Conservation (phyloP, 1,140 invertebrate species). For the Metaphire vulgaris region DNA sequence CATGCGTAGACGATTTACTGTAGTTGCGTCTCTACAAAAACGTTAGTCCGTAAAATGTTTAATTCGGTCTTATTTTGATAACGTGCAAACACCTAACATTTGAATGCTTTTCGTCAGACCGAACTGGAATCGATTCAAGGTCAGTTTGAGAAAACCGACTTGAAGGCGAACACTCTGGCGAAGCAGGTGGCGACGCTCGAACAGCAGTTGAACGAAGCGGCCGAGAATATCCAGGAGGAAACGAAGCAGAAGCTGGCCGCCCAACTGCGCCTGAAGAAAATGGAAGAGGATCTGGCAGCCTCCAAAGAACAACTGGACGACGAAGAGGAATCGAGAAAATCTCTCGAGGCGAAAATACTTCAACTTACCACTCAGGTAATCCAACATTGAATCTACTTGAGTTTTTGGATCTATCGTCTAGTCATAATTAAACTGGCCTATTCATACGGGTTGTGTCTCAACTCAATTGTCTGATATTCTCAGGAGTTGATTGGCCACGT, state of each 20-base stretch:
- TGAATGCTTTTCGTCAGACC: constrained; percentile 32
- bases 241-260: constrained; percentile 84
- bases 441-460: too few species aligned
- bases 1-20: too few species aligned
- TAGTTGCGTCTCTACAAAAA: too few species aligned
- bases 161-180: constrained; percentile 37
- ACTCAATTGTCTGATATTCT: too few species aligned
- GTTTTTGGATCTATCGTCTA: constrained; percentile 35
- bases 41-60: too few species aligned
- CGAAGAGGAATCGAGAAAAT: constrained; percentile 81
- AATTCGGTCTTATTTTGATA: too few species aligned
- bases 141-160: constrained; percentile 42
- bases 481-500: too few species aligned
- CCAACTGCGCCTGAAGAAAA: constrained; percentile 75
- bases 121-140: constrained; percentile 46
- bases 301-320: constrained; percentile 88
- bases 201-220: constrained; percentile 72
- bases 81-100: too few species aligned
- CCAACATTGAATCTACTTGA: too few species aligned
- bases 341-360: constrained; percentile 75
- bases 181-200: constrained; percentile 61
- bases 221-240: constrained; percentile 84
- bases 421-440: too few species aligned
- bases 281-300: constrained; percentile 80
- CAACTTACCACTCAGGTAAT: constrained; percentile 67